A percentile compares a stretch with the other conserved stretches of the same genome.
Evolutionary conservation across 2,888 invertebrate species (phyloP).

Genomic region (Luffia ferchaultella): DNA sequence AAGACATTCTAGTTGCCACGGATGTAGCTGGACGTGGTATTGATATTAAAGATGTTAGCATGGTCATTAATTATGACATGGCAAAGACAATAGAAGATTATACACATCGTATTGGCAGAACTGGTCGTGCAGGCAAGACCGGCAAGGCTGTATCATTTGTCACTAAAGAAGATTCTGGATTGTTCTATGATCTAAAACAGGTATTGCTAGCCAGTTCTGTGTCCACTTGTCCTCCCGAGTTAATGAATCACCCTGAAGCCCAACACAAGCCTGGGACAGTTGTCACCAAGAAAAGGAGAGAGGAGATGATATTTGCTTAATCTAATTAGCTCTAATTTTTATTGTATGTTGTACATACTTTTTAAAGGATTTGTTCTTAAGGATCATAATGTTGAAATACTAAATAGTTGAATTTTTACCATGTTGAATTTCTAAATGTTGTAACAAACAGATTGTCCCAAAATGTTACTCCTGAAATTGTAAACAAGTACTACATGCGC

Average conservation of each 20-base stretch:
- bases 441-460: too few relatives aligned
- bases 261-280: slow-evolving; percentile 97
- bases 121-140: slow-evolving; percentile 97
- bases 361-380: too few relatives aligned
- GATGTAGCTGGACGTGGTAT: slow-evolving; percentile 99
- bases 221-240: slow-evolving; percentile 94
- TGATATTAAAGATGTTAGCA: slow-evolving; percentile 98
- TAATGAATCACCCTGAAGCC: slow-evolving; percentile 98
- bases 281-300: slow-evolving; percentile 90
- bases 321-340: slow-evolving; percentile 2
- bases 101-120: slow-evolving; percentile 98
- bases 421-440: too few relatives aligned
- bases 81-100: slow-evolving; percentile 98
- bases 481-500: too few relatives aligned
- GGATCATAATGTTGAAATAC: too few relatives aligned
- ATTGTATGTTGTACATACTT: neutral
- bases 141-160: slow-evolving; percentile 96
- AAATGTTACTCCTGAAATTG: too few relatives aligned
- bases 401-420: too few relatives aligned
- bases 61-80: slow-evolving; percentile 99
- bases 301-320: slow-evolving; percentile 95
- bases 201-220: slow-evolving; percentile 88
- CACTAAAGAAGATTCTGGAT: slow-evolving; percentile 93
- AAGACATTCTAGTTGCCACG: slow-evolving; percentile 98
- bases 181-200: slow-evolving; percentile 98